phyloP scores from a whole-genome alignment of 2,888 invertebrate genomes.

The Drosophila anceps region DNA sequence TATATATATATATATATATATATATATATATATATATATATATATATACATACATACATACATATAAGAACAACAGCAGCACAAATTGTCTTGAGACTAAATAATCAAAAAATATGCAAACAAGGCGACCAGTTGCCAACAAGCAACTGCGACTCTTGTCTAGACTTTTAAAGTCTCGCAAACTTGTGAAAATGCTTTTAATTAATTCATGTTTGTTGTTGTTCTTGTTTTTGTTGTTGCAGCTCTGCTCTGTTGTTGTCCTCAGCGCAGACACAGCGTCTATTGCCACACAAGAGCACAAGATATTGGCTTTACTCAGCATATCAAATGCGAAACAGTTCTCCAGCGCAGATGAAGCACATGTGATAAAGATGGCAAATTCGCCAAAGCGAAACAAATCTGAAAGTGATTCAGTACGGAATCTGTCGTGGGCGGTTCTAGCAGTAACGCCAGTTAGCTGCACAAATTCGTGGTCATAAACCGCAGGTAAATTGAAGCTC shows the following conservation, averaged over 20 bases:
- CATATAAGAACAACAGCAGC: not conserved
- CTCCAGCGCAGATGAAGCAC: slow-evolving; percentile 18
- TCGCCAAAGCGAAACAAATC: slow-evolving; percentile 2
- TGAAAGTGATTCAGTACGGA: slow-evolving; percentile 17
- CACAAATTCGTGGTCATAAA: not conserved
- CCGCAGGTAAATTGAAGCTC: slow-evolving; percentile 12
- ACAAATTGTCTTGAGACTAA: slow-evolving; percentile 17
- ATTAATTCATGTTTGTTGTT: slow-evolving; percentile 68
- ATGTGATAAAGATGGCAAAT: slow-evolving; percentile 27
- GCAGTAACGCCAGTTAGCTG: slow-evolving; percentile 13
- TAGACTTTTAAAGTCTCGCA: slow-evolving; percentile 55
- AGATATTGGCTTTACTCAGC: slow-evolving; percentile 14
- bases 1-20: slow-evolving; percentile 8
- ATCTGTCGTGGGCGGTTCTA: slow-evolving; percentile 17
- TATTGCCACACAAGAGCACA: slow-evolving; percentile 50
- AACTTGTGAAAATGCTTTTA: slow-evolving; percentile 74
- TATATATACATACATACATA: not conserved
- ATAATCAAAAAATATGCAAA: slow-evolving; percentile 55
- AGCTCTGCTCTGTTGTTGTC: slow-evolving; percentile 33
- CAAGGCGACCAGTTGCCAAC: slow-evolving; percentile 68
- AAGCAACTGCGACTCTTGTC: slow-evolving; percentile 57
- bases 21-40: slow-evolving; percentile 6
- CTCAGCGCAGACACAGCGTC: slow-evolving; percentile 41
- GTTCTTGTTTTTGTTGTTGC: slow-evolving; percentile 29
- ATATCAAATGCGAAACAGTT: slow-evolving; percentile 3